phyloP scores from a whole-genome alignment of 2,797 vertebrate genomes.

The Saxicola maurus region DNA sequence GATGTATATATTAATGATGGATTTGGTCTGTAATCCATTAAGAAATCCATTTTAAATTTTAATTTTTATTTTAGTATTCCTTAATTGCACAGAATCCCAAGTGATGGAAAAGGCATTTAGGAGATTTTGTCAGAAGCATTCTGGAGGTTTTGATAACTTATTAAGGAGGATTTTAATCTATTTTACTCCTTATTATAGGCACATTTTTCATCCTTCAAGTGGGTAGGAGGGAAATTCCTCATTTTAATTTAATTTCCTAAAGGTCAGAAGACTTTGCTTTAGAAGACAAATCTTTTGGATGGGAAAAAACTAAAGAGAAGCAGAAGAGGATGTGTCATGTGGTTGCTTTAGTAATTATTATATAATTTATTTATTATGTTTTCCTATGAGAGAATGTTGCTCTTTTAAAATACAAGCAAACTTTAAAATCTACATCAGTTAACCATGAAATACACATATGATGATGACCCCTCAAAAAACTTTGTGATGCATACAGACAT shows the following conservation, averaged over 20 bases:
- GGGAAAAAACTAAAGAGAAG: neutral
- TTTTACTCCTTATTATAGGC: neutral
- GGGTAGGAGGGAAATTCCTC: neutral
- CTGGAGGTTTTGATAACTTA: neutral
- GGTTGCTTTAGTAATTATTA: neutral
- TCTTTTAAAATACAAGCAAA: neutral
- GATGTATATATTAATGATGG: slow-evolving; percentile 14
- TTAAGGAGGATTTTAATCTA: neutral
- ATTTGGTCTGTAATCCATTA: neutral
- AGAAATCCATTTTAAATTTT: neutral
- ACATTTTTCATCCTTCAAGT: neutral
- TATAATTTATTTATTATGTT: neutral
- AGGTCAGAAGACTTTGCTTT: slow-evolving; percentile 18
- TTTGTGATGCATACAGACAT: neutral
- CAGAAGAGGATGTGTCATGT: neutral
- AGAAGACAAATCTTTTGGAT: neutral
- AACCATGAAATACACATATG: neutral
- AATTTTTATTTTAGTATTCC: neutral
- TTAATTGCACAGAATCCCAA: slow-evolving; percentile 13
- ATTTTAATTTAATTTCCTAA: slow-evolving; percentile 41
- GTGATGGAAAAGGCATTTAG: neutral
- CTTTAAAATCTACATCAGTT: neutral
- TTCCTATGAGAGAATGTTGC: neutral
- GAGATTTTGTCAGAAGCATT: neutral
- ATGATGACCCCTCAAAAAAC: neutral